Conservation (phyloP, 2,888 invertebrate genomes). For the Brachycybe producta region DNA sequence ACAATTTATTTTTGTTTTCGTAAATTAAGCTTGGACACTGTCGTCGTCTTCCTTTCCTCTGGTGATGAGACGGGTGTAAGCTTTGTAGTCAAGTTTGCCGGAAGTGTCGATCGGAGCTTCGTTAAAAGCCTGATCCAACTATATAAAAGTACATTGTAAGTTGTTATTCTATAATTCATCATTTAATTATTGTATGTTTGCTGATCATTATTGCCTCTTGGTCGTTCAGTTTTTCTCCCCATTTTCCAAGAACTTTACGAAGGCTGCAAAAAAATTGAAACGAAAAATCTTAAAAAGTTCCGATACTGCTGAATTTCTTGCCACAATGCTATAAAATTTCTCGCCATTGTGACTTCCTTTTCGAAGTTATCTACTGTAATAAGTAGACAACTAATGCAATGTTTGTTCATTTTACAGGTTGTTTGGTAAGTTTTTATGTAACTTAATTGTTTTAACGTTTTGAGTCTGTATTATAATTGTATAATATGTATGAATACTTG, state of each 20-base stretch:
- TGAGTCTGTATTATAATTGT: no score
- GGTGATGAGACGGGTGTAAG: constrained; percentile 20
- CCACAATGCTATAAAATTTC: constrained; percentile 3
- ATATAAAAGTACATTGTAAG: not conserved
- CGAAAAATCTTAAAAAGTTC: no score
- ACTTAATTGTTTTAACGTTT: no score
- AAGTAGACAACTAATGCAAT: no score
- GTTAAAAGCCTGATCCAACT: constrained; percentile 70
- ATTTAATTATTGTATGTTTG: not conserved
- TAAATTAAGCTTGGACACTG: constrained; percentile 4
- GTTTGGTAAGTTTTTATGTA: no score
- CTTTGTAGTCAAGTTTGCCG: constrained; percentile 42
- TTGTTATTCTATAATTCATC: not conserved
- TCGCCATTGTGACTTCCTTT: not conserved
- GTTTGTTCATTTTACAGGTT: no score
- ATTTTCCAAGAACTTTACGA: constrained; percentile 81
- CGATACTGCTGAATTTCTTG: not conserved
- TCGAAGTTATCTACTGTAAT: not conserved
- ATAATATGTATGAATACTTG: constrained; percentile 43
- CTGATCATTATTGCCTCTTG: constrained; percentile 48
- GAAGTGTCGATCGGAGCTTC: constrained; percentile 59
- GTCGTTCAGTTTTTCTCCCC: constrained; percentile 80
- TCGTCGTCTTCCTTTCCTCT: constrained; percentile 17
- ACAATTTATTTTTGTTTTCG: no score
- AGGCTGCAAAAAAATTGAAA: constrained; percentile 42